Evolutionary conservation across 2,797 vertebrate species (phyloP).

Genomic region (Heliangelus exortis): DNA sequence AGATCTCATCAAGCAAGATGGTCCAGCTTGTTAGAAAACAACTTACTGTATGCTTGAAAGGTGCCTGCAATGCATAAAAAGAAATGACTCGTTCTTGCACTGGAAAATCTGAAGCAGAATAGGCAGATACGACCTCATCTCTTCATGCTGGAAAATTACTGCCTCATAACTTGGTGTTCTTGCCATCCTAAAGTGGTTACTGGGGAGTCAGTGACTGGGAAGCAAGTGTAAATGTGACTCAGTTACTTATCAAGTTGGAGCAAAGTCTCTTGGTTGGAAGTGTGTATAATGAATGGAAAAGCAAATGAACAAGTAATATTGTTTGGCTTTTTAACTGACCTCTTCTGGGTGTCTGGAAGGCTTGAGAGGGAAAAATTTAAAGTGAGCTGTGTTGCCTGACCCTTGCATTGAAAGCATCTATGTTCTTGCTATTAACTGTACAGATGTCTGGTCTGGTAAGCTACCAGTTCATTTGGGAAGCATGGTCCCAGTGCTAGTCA

Average conservation of each 20-base stretch:
- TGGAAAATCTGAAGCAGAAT: slow-evolving; percentile 29
- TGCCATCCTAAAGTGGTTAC: background rate
- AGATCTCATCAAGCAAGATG: slow-evolving; percentile 37
- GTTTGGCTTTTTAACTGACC: background rate
- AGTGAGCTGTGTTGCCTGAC: background rate
- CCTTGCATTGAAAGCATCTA: background rate
- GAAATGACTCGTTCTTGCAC: background rate
- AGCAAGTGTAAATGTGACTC: background rate
- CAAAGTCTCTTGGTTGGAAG: background rate
- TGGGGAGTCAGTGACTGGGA: background rate
- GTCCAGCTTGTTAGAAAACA: slow-evolving; percentile 40
- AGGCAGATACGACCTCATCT: slow-evolving; percentile 34
- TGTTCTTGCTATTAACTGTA: background rate
- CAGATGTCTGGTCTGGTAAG: background rate
- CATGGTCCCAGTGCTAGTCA: background rate
- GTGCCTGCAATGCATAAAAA: background rate
- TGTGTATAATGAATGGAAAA: background rate
- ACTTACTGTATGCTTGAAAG: slow-evolving; percentile 8
- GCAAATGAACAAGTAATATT: background rate
- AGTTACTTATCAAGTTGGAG: background rate
- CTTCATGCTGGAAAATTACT: slow-evolving; percentile 13
- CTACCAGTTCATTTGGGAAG: background rate
- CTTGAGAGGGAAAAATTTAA: background rate
- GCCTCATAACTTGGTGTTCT: background rate
- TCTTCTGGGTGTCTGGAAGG: background rate